Evolutionary conservation across 2,888 invertebrate species (phyloP), one percentile per base, ranked within the genome.

Genomic region (Parascotia fuliginaria): DNA sequence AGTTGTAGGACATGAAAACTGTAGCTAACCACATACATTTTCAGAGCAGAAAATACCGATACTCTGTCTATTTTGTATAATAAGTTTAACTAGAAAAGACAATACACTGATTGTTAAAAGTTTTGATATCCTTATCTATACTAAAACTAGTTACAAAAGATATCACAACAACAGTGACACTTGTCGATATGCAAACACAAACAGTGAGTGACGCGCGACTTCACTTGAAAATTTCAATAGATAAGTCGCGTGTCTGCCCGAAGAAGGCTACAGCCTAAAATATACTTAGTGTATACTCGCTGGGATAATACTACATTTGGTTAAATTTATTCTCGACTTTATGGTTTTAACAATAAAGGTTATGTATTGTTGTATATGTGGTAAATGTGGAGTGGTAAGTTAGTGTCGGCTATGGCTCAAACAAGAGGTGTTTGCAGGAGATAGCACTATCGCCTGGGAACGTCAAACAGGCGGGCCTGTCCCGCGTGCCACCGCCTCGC

Each of bases 391-490:
- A 39, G 53, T 78, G 64, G 67, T 68, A 55, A 60, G 65, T 60
- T 56, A 54, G 49, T 74, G 85, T 85, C 85, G 90, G 88, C 80
- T 77, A 76, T 75, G 87, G 77, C 76, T 88, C 86, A 90, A 91
- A 90, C 87, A 88, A 83, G 81, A 81, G 82, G 85, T 92, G 91
- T 92, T 92, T 91, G 91, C 84, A 63, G 75, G 83, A 91, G 91
- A 92, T 92, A 91, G 84, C 81, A 81, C 74, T 90, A 91, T 91
- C 90, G 87, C 91, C 89, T 91, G 91, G 85, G 91, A 91, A 91
- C 87, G 68, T 79, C 85, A 91, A 92, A 92, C 87, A 91, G 86
- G 81, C 85, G 83, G 73, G 85, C 70, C 82, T 61, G 75, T 54
- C 74, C 77, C 77, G 84, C 89, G 85, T 82, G 87, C 86, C 87